Evolutionary conservation across 1,140 invertebrate genomes (phyloP).

Genomic region (Trichogramma pretiosum): DNA sequence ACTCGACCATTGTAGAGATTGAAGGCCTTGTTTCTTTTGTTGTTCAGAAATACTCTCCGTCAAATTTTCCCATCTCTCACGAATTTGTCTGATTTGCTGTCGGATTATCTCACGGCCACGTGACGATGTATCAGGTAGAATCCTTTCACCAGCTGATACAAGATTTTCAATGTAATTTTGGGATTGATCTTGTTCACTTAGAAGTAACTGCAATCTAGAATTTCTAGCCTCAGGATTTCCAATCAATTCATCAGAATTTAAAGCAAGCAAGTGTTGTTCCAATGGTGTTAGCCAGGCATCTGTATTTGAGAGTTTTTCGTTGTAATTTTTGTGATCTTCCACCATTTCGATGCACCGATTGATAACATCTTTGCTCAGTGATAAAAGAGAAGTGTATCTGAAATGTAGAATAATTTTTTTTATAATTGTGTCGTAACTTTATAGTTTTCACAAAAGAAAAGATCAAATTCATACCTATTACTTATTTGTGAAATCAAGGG

Average conservation of each 20-base stretch:
- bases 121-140: constrained; percentile 84
- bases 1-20: constrained; percentile 72
- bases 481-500: constrained; percentile 82
- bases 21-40: constrained; percentile 75
- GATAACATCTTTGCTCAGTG: constrained; percentile 79
- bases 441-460: background rate
- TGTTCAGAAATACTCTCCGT: constrained; percentile 70
- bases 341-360: constrained; percentile 78
- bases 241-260: constrained; percentile 45
- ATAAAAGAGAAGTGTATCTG: constrained; percentile 72
- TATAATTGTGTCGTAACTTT: background rate
- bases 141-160: constrained; percentile 70
- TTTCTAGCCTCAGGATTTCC: constrained; percentile 50
- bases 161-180: constrained; percentile 65
- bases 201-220: constrained; percentile 63
- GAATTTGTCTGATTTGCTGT: constrained; percentile 64
- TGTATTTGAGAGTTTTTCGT: constrained; percentile 67
- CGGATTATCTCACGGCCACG: constrained; percentile 80
- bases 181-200: constrained; percentile 75
- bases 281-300: constrained; percentile 67
- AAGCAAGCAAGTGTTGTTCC: constrained; percentile 60
- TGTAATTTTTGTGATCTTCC: constrained; percentile 74
- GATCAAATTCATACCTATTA: constrained; percentile 47
- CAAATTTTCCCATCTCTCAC: constrained; percentile 78
- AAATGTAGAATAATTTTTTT: background rate